A percentile compares a stretch with the other conserved stretches of the same genome.
Conservation (phyloP, 2,113 vertebrate genomes). For the Neomonachus schauinslandi region DNA sequence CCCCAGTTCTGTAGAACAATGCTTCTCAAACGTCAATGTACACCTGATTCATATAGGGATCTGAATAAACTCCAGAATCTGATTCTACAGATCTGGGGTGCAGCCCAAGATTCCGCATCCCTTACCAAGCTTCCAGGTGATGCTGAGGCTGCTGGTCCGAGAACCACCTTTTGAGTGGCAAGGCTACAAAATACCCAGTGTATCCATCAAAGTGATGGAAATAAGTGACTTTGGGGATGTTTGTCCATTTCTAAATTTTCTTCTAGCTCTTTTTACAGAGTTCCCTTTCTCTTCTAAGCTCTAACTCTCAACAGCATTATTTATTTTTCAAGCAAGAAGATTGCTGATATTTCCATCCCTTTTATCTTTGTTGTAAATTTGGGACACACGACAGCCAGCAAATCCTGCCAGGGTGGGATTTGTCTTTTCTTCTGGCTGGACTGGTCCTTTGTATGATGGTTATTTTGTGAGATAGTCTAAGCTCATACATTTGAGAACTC, state of each 20-base stretch:
- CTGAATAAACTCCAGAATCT: neutral
- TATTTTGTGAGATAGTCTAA: conserved; percentile 20
- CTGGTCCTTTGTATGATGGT: neutral
- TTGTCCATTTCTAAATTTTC: neutral
- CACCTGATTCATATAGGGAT: neutral
- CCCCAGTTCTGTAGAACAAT: neutral
- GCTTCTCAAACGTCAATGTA: neutral
- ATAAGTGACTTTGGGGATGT: neutral
- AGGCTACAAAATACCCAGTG: neutral
- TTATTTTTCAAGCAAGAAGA: neutral
- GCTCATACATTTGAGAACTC: neutral
- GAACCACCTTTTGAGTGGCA: neutral
- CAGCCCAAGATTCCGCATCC: neutral
- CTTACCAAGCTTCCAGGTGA: neutral
- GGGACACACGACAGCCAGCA: neutral
- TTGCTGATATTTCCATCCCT: neutral
- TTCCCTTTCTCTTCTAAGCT: neutral
- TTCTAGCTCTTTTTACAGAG: neutral
- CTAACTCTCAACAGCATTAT: neutral
- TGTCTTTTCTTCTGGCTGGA: neutral
- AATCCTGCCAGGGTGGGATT: neutral
- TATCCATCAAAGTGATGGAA: neutral
- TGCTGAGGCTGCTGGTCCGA: neutral
- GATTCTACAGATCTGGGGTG: neutral
- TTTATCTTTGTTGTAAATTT: neutral